Conservation (phyloP, 2,888 invertebrate species). For the Schrankia costaestrigalis region DNA sequence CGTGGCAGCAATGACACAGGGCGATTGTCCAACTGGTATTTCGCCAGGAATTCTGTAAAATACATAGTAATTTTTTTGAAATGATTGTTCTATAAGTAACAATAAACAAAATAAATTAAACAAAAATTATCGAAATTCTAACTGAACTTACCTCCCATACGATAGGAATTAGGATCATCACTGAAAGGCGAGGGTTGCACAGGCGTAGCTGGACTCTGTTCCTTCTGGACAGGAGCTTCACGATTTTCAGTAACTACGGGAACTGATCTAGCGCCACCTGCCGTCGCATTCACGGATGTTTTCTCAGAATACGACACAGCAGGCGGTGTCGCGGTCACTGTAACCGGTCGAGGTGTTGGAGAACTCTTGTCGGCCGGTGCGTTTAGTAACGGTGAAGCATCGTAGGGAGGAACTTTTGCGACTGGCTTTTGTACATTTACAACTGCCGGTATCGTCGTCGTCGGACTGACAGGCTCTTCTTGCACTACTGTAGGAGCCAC, state of each 20-base stretch:
- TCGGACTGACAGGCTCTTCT: conserved; percentile 62
- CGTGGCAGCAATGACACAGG: conserved; percentile 91
- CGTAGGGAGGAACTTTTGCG: conserved; percentile 82
- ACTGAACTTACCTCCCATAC: conserved; percentile 84
- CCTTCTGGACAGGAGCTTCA: conserved; percentile 45
- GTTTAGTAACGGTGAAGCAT: conserved; percentile 68
- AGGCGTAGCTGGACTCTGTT: conserved; percentile 57
- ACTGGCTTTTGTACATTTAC: conserved; percentile 76
- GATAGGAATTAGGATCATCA: conserved; percentile 84
- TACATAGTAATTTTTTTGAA: not conserved
- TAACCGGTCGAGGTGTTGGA: conserved; percentile 33
- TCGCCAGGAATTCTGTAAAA: conserved; percentile 86
- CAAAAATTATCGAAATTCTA: conserved; percentile 1
- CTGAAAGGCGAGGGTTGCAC: conserved; percentile 73
- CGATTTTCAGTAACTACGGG: conserved; percentile 35
- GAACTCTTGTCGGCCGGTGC: conserved; percentile 48
- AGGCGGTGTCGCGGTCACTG: conserved; percentile 27
- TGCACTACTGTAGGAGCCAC: conserved; percentile 36
- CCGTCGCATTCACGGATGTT: conserved; percentile 24
- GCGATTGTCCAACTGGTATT: conserved; percentile 88
- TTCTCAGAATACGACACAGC: conserved; percentile 55
- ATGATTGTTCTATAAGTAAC: not conserved
- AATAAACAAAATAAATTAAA: not conserved
- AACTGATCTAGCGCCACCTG: conserved; percentile 27
- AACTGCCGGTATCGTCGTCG: conserved; percentile 42